Percentiles rank a stretch among this genome's conserved stretches.
Evolutionary conservation across 2,888 invertebrate genomes (phyloP).

Genomic region (Alviniconcha strummeri): DNA sequence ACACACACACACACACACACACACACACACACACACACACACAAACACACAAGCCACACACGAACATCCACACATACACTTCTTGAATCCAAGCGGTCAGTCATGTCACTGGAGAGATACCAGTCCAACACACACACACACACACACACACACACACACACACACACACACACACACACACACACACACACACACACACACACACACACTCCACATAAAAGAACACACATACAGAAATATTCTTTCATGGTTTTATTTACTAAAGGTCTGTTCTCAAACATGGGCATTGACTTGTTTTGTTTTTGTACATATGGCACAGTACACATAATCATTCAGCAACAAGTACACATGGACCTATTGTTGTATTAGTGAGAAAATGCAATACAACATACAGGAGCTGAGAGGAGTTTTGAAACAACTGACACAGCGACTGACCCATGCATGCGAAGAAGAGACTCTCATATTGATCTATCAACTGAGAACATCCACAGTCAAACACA

Average conservation of each 20-base stretch:
- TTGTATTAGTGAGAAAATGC: no score
- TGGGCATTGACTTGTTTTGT: no score
- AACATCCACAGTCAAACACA: conserved; percentile 11
- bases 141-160: not conserved
- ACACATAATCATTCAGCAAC: no score
- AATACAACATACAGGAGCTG: no score
- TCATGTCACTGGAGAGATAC: no score
- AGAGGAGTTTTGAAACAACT: no score
- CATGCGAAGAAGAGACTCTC: not conserved
- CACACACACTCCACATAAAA: not conserved
- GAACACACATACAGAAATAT: not conserved
- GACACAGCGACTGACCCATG: no score
- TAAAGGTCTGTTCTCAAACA: no score
- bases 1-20: not conserved
- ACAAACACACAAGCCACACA: not conserved
- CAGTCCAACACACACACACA: not conserved
- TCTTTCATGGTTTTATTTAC: no score
- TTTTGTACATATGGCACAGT: no score
- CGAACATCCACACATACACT: not conserved
- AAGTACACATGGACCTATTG: no score
- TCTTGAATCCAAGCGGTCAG: not conserved
- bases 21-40: conserved; percentile 8
- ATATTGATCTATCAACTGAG: conserved; percentile 25
- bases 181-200: not conserved
- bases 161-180: not conserved